Percentiles rank a stretch among this genome's conserved stretches.
phyloP scores from a whole-genome alignment of 1,140 invertebrate genomes.

The Panonychus citri region DNA sequence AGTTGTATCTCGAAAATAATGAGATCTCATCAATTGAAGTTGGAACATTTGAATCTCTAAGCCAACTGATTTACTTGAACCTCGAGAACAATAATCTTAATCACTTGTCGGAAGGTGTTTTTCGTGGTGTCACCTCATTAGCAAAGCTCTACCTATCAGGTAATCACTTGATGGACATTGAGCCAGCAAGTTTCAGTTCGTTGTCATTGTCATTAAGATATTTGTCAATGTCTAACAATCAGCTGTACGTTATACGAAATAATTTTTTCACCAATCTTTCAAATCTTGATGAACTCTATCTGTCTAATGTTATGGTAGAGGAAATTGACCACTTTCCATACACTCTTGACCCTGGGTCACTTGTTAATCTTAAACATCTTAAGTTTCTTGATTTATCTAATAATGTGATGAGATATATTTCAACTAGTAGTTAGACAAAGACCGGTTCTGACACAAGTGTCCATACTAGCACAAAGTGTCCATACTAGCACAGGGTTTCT shows the following conservation, averaged over 20 bases:
- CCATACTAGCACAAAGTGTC: no score
- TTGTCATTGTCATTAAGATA: constrained; percentile 34
- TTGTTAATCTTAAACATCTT: constrained; percentile 34
- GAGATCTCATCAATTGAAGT: constrained; percentile 51
- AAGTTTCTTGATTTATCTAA: constrained; percentile 43
- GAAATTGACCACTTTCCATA: constrained; percentile 39
- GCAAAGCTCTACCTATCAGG: constrained; percentile 37
- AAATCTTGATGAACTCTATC: background rate
- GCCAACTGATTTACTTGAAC: constrained; percentile 33
- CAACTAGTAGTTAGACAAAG: no score
- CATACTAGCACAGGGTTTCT: no score
- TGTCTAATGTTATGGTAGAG: constrained; percentile 34
- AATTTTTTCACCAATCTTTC: constrained; percentile 33
- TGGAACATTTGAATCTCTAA: constrained; percentile 46
- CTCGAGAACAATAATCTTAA: constrained; percentile 20
- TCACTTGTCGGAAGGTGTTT: constrained; percentile 18
- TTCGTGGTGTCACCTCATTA: constrained; percentile 34
- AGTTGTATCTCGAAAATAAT: constrained; percentile 59
- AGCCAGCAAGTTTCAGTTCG: constrained; percentile 32
- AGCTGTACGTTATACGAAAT: constrained; percentile 19
- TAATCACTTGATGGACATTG: constrained; percentile 29
- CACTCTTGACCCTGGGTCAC: constrained; percentile 45
- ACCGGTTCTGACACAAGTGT: no score
- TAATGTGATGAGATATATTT: constrained; percentile 49
- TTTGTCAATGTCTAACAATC: constrained; percentile 37